Conservation (phyloP, 2,888 invertebrate species). For the Mythimna lalbum region DNA sequence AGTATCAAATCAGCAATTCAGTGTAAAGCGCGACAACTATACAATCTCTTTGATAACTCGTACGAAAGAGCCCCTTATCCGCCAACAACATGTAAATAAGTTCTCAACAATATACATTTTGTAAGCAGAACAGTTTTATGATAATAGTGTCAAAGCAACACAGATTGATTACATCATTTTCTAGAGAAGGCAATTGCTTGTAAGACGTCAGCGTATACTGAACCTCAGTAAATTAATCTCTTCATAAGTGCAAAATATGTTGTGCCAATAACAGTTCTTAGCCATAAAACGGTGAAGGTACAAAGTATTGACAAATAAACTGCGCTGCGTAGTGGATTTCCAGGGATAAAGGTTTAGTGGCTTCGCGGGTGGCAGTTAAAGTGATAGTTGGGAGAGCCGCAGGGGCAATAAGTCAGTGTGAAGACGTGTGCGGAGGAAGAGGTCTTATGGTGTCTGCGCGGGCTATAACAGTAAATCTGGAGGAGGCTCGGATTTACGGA, state of each 20-base stretch:
- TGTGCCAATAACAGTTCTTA: slow-evolving; percentile 28
- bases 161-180: slow-evolving; percentile 20
- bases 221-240: slow-evolving; percentile 6
- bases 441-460: slow-evolving; percentile 76
- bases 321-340: slow-evolving; percentile 56
- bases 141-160: slow-evolving; percentile 3
- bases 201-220: background rate
- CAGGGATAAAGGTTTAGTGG: slow-evolving; percentile 70
- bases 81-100: slow-evolving; percentile 60
- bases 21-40: slow-evolving; percentile 51
- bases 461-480: slow-evolving; percentile 89
- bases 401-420: slow-evolving; percentile 77
- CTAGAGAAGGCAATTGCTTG: background rate
- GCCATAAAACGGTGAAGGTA: slow-evolving; percentile 44
- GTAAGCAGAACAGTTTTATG: slow-evolving; percentile 36
- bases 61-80: slow-evolving; percentile 46
- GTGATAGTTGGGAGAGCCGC: slow-evolving; percentile 73
- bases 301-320: slow-evolving; percentile 64
- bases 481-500: slow-evolving; percentile 82
- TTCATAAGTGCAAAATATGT: slow-evolving; percentile 19
- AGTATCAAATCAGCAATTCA: slow-evolving; percentile 60
- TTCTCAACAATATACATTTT: slow-evolving; percentile 46
- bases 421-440: slow-evolving; percentile 73
- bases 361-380: slow-evolving; percentile 72
- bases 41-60: slow-evolving; percentile 60